Conservation (phyloP, 2,797 vertebrate species). For the Brotula barbata region DNA sequence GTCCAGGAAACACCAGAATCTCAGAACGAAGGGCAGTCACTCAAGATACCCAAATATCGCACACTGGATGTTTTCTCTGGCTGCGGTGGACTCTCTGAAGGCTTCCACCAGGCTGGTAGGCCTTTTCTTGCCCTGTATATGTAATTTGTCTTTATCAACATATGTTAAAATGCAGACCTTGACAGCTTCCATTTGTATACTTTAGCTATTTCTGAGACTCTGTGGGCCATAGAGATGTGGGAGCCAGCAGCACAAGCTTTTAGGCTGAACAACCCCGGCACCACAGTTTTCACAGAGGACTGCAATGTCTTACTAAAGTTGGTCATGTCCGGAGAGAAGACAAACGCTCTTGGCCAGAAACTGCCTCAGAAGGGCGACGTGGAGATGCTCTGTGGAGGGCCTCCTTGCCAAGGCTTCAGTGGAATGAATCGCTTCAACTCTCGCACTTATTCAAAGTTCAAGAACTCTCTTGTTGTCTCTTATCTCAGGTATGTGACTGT, state of each 20-base stretch:
- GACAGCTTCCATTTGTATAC: background rate
- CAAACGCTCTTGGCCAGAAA: conserved; percentile 89
- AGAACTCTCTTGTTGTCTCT: conserved; percentile 96
- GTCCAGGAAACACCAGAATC: conserved; percentile 75
- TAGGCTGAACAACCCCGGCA: conserved; percentile 91
- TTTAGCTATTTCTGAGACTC: conserved; percentile 86
- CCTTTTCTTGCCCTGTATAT: background rate
- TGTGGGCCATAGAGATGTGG: conserved; percentile 99
- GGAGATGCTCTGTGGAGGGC: conserved; percentile 95
- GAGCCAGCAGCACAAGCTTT: conserved; percentile 96
- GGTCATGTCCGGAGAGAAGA: conserved; percentile 93
- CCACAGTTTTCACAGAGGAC: conserved; percentile 95
- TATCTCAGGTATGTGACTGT: conserved; percentile 86
- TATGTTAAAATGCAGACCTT: background rate
- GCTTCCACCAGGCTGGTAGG: conserved; percentile 95
- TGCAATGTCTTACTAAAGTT: conserved; percentile 94
- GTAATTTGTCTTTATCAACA: too few relatives aligned
- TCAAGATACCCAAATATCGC: conserved; percentile 82
- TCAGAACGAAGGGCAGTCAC: conserved; percentile 56
- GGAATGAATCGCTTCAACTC: conserved; percentile 99
- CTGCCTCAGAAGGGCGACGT: conserved; percentile 95
- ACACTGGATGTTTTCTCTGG: conserved; percentile 95
- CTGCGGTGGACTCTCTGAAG: conserved; percentile 94
- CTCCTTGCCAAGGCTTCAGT: conserved; percentile 96
- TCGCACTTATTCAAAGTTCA: conserved; percentile 96